phyloP scores from a whole-genome alignment of 1,140 invertebrate genomes.

The Drosophila micromelanica region DNA sequence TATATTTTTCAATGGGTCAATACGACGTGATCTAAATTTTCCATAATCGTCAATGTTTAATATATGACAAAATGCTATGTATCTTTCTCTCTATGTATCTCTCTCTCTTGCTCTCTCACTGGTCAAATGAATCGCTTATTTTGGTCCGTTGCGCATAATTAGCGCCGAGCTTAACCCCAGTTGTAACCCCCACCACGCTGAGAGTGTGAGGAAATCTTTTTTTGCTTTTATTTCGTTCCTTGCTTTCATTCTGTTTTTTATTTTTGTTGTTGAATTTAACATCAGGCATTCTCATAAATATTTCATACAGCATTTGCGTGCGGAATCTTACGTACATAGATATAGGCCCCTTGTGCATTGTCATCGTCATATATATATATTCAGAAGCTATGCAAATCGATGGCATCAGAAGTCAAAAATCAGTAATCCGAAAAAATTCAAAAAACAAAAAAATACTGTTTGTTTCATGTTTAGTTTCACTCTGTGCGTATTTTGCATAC shows the following conservation, averaged over 20 bases:
- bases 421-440: constrained; percentile 35
- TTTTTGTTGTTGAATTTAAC: constrained; percentile 66
- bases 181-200: constrained; percentile 6
- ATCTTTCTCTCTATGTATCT: not conserved
- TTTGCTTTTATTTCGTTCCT: not conserved
- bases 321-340: constrained; percentile 26
- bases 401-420: constrained; percentile 56
- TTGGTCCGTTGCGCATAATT: constrained; percentile 53
- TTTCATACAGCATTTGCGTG: constrained; percentile 56
- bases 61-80: not conserved
- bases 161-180: constrained; percentile 58
- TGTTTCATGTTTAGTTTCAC: constrained; percentile 46
- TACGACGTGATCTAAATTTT: constrained; percentile 39
- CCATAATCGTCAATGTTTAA: constrained; percentile 32
- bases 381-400: constrained; percentile 74
- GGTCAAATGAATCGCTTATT: not conserved
- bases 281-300: constrained; percentile 69
- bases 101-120: not conserved
- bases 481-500: constrained; percentile 56
- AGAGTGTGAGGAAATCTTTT: not conserved
- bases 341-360: constrained; percentile 30
- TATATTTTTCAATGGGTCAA: constrained; percentile 50
- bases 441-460: constrained; percentile 41
- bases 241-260: constrained; percentile 10
- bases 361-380: constrained; percentile 40